Conservation (phyloP, 2,888 invertebrate genomes). For the Tenthredo amoena region DNA sequence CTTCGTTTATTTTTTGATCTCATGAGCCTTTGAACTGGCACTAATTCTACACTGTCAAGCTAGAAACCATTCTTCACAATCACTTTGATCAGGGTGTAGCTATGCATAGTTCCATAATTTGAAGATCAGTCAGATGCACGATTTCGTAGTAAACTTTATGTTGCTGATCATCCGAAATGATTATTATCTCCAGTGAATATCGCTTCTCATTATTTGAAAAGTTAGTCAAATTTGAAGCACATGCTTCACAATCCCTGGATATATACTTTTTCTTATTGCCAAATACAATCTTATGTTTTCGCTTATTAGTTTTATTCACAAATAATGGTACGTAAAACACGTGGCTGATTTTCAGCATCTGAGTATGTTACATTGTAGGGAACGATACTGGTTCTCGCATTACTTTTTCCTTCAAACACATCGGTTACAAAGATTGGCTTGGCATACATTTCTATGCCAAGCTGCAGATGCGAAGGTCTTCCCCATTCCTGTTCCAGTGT, state of each 20-base stretch:
- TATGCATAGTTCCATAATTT: neutral
- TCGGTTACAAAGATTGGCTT: constrained; percentile 36
- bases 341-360: neutral
- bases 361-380: neutral
- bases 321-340: neutral
- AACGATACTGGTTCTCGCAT: too few relatives aligned
- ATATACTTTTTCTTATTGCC: neutral
- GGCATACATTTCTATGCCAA: constrained; percentile 56
- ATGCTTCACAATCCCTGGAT: neutral
- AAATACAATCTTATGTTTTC: neutral
- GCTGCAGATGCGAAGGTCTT: constrained; percentile 55
- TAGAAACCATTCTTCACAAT: constrained; percentile 54
- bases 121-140: neutral
- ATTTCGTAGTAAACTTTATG: neutral
- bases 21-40: constrained; percentile 55
- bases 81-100: neutral
- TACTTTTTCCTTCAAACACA: neutral
- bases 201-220: neutral
- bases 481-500: constrained; percentile 59
- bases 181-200: neutral
- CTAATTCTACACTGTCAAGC: constrained; percentile 54
- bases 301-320: neutral
- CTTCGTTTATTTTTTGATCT: constrained; percentile 53
- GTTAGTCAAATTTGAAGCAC: neutral
- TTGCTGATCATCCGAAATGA: too few relatives aligned